Conservation (phyloP, 1,140 invertebrate genomes). For the Trichoplusia ni region DNA sequence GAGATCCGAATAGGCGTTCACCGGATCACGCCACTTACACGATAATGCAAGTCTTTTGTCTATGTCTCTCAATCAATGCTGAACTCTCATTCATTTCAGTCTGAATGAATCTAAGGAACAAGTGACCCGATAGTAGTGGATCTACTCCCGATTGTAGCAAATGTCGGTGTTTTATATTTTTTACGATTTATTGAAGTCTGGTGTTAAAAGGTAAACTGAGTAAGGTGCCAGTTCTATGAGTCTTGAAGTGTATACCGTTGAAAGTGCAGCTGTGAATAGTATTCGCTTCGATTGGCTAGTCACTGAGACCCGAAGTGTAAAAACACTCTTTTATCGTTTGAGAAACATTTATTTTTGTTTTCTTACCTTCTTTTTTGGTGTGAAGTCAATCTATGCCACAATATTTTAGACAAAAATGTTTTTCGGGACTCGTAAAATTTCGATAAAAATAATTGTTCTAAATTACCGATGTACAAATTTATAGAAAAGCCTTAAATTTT, state of each 20-base stretch:
- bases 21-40: conserved; percentile 50
- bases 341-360: too few species aligned
- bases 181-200: conserved; percentile 20
- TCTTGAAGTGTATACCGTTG: conserved; percentile 7
- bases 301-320: too few species aligned
- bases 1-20: conserved; percentile 56
- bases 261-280: background rate
- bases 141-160: conserved; percentile 18
- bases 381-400: too few species aligned
- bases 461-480: too few species aligned
- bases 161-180: conserved; percentile 16
- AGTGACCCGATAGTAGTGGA: conserved; percentile 12
- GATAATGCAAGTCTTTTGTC: conserved; percentile 51
- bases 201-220: conserved; percentile 22
- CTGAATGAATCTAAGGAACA: conserved; percentile 25
- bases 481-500: too few species aligned
- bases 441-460: too few species aligned
- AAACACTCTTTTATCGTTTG: too few species aligned
- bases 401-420: too few species aligned
- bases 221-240: conserved; percentile 1
- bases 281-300: background rate
- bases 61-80: conserved; percentile 52
- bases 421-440: too few species aligned
- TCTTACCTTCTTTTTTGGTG: too few species aligned
- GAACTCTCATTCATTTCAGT: conserved; percentile 38